Conservation (phyloP, 2,888 invertebrate genomes). For the Nomada ferruginata region DNA sequence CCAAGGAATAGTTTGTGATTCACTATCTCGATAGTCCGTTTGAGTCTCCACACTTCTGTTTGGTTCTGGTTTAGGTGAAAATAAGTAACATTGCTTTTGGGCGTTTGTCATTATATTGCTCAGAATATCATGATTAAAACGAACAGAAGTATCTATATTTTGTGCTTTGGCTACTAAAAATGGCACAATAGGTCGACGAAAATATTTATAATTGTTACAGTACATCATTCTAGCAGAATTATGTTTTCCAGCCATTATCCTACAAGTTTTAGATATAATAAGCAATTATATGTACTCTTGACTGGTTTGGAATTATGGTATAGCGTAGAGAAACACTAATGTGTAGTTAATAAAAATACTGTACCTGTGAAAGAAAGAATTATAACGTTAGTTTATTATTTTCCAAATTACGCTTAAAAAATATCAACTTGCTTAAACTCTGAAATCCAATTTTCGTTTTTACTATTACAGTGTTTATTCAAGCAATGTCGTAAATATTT, state of each 20-base stretch:
- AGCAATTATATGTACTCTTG: slow-evolving; percentile 2
- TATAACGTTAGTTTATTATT: slow-evolving; percentile 1
- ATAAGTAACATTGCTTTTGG: slow-evolving; percentile 51
- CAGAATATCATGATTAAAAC: slow-evolving; percentile 38
- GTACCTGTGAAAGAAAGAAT: slow-evolving; percentile 5
- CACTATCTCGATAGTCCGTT: slow-evolving; percentile 90
- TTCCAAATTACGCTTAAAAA: slow-evolving; percentile 6
- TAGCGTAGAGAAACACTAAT: not conserved
- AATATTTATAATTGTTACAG: slow-evolving; percentile 47
- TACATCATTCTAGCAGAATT: slow-evolving; percentile 19
- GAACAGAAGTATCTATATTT: slow-evolving; percentile 47
- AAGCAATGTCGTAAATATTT: not conserved
- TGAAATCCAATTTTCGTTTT: slow-evolving; percentile 36
- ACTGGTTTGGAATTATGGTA: not conserved
- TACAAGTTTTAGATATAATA: slow-evolving; percentile 28
- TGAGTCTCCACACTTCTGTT: slow-evolving; percentile 86
- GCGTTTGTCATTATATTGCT: slow-evolving; percentile 51
- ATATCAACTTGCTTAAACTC: slow-evolving; percentile 46
- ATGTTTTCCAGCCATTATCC: slow-evolving; percentile 46
- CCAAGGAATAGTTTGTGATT: slow-evolving; percentile 92
- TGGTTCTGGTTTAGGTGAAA: slow-evolving; percentile 48
- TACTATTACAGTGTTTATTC: not conserved
- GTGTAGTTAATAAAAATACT: slow-evolving; percentile 4
- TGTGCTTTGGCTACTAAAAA: slow-evolving; percentile 50
- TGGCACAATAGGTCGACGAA: slow-evolving; percentile 61